Base-by-base conservation (phyloP, 2,888 invertebrate genomes). In the Chouioia cunea region DNA sequence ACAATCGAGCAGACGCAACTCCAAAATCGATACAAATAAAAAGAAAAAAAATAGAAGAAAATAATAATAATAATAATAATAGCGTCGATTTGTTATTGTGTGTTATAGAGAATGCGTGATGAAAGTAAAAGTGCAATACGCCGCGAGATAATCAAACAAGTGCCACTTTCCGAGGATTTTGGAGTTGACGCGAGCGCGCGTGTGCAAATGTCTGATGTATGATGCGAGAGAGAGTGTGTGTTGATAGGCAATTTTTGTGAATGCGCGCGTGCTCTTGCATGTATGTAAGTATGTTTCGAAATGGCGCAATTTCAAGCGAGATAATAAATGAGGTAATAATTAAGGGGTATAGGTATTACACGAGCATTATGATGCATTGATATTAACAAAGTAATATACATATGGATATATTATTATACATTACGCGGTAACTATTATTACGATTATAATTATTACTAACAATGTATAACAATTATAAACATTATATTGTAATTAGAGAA, bases 401-500 rank as follows among this genome's bases (percentile, higher is more conserved):
- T 76, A 76, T 75, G 76, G 75, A 76, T 79, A 78, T 76, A 78
- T 76, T 69, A 75, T 76, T 76, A 76, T 70, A 76, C 76, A 78
- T 74, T 70, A 74, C 73, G 73, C 74, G 73, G 75, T 75, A 75
- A 76, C 70, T 77, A 78, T 79, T 78, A 79, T 80, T 80, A 83
- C 77, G 79, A 80, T 79, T 79, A 80, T 78, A 75, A 77, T 70
- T 78, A 79, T 77, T 74, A 78, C 77, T 77, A 78, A 76, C 73
- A 75, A 76, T 77, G 70, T 76, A 78, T 36, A 57, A 78, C 77
- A 76, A 80, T 79, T 79, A 79, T 81, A 82, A 81, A 81, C 80
- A 82, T 79, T 81, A 80, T 79, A 83, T 82, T 83, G 81, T 84
- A 79, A 81, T 78, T 83, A 81, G 80, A 79, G 78, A 79, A 77